These are phyloP conservation scores for Diploscapter pachys DNA, from an alignment of 1,140 invertebrate genomes.

Conservation along the genomic window DNA sequence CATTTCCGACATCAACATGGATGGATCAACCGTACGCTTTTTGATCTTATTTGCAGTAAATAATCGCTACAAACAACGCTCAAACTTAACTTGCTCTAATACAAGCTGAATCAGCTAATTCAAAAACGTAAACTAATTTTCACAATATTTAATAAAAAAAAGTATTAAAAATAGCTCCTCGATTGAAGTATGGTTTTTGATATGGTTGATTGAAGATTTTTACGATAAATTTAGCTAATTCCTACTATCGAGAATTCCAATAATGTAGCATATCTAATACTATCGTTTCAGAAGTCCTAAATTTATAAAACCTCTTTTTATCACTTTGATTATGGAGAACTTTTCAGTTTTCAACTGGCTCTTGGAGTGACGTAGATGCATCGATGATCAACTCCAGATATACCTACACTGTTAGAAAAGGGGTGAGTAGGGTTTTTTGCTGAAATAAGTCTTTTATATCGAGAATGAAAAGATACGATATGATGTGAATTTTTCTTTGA, in stretches of 20 bases:
- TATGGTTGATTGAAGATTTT: not conserved
- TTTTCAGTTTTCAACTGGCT: constrained; percentile 26
- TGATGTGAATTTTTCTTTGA: not conserved
- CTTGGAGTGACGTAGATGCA: constrained; percentile 25
- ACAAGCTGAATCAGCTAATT: too few relatives aligned
- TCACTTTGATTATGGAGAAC: too few relatives aligned
- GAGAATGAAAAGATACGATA: not conserved
- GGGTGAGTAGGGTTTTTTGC: constrained; percentile 3
- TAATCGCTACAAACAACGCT: too few relatives aligned
- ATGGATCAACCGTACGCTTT: constrained; percentile 23
- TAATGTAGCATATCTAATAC: not conserved
- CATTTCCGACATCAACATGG: constrained; percentile 24
- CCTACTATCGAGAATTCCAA: not conserved
- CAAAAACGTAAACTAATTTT: too few relatives aligned
- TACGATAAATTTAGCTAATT: not conserved
- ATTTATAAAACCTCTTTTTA: not conserved
- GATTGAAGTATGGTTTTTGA: not conserved
- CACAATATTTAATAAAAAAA: too few relatives aligned
- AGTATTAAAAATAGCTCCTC: too few relatives aligned
- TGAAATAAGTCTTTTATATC: not conserved
- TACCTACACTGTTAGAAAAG: constrained; percentile 18
- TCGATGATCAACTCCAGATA: constrained; percentile 24
- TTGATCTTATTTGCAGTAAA: too few relatives aligned
- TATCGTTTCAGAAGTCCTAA: not conserved
- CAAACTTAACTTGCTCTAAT: too few relatives aligned